Percentiles rank a stretch among this genome's conserved stretches.
These are phyloP conservation scores for Chelonus formosanus DNA, from an alignment of 2,888 invertebrate genomes.

Conservation along the genomic window DNA sequence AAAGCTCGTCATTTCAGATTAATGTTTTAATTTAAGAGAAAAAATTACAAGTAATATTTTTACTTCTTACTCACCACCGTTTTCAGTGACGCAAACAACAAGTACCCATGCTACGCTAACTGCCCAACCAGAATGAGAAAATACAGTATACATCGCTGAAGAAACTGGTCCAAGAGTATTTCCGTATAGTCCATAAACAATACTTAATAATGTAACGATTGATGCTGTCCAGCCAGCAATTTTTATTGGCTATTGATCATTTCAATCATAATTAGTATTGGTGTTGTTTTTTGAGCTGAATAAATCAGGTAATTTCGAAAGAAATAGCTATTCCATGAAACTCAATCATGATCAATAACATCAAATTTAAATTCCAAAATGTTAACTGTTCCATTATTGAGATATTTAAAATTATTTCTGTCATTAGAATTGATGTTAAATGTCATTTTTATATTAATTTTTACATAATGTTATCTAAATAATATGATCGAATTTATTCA, in stretches of 20 bases:
- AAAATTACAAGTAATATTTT: not conserved
- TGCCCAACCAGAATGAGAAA: slow-evolving; percentile 66
- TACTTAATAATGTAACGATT: slow-evolving; percentile 49
- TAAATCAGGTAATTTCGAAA: no score
- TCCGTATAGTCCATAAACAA: slow-evolving; percentile 60
- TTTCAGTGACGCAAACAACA: slow-evolving; percentile 64
- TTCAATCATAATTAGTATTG: not conserved
- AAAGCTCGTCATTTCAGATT: slow-evolving; percentile 46
- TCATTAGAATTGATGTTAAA: no score
- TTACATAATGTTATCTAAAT: no score
- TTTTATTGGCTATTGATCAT: slow-evolving; percentile 35
- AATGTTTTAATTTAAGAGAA: not conserved
- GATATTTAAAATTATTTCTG: no score
- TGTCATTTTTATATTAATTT: no score
- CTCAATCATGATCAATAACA: no score
- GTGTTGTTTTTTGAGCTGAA: no score
- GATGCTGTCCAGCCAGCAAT: slow-evolving; percentile 55
- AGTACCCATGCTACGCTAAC: slow-evolving; percentile 65
- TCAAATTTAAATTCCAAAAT: no score
- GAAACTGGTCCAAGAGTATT: slow-evolving; percentile 49
- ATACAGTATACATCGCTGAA: slow-evolving; percentile 60
- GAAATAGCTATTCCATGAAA: no score
- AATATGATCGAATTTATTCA: no score
- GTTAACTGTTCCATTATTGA: no score
- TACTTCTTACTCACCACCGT: slow-evolving; percentile 59